Evolutionary conservation across 2,888 invertebrate species (phyloP).

Genomic region (Podotricha telesiphe): DNA sequence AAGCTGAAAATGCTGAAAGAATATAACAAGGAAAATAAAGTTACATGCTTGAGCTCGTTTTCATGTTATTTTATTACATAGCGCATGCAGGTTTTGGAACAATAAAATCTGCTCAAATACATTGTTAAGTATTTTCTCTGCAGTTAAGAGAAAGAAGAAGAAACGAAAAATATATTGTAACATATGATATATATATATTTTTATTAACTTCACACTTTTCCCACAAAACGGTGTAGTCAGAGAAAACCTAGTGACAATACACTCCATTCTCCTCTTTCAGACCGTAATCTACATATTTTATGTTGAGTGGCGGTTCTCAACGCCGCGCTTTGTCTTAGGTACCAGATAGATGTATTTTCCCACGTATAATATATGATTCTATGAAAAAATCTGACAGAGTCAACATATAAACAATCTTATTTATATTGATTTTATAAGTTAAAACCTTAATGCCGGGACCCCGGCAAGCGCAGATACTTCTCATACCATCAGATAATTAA

Average conservation of each 20-base stretch:
- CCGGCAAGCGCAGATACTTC: conserved; percentile 38
- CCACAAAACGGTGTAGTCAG: no score
- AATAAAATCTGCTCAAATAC: neutral
- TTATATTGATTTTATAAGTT: conserved; percentile 33
- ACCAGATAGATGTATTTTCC: no score
- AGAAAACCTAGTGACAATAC: no score
- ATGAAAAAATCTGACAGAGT: neutral
- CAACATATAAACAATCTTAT: neutral
- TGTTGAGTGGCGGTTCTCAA: no score
- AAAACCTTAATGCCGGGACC: conserved; percentile 38
- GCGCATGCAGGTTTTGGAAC: neutral
- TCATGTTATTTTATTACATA: neutral
- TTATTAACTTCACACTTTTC: no score
- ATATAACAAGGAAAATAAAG: neutral
- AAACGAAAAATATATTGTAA: no score
- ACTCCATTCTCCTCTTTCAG: no score
- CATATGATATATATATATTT: no score
- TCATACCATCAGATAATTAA: conserved; percentile 51
- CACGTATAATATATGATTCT: no score
- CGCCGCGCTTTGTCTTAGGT: no score
- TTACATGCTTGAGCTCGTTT: neutral
- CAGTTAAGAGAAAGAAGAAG: neutral
- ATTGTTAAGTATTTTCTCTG: neutral
- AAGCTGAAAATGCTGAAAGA: neutral
- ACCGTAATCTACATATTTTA: no score